phyloP scores from a whole-genome alignment of 2,888 invertebrate genomes.

The Smittia sp. region DNA sequence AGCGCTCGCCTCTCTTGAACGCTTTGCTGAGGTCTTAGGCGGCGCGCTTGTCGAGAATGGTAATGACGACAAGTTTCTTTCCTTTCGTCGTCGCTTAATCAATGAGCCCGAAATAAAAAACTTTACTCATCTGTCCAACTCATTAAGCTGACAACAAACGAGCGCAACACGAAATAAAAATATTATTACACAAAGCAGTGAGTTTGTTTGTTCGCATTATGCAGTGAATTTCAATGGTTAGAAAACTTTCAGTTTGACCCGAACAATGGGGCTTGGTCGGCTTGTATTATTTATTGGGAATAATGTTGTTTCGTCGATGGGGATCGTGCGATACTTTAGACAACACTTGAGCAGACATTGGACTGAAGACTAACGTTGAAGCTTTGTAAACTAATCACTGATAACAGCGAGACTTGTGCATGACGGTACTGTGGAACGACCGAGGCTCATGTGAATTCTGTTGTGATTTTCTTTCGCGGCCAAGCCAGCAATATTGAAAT shows the following conservation, averaged over 20 bases:
- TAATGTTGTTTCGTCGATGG: neutral
- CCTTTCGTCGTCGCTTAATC: neutral
- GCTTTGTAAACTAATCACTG: no score
- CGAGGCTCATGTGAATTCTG: neutral
- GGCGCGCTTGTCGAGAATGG: neutral
- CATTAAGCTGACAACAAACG: neutral
- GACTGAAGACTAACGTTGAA: no score
- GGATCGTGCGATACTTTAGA: no score
- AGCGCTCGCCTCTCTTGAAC: neutral
- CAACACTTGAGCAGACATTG: no score
- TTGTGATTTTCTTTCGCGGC: neutral
- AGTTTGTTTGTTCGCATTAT: conserved; percentile 15
- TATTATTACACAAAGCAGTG: neutral
- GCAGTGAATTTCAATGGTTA: conserved; percentile 18
- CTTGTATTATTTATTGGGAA: conserved; percentile 23
- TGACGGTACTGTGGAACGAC: no score
- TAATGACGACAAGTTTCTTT: neutral
- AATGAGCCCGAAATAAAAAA: neutral
- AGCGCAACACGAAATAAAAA: conserved; percentile 2
- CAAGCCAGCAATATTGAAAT: neutral
- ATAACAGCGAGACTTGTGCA: no score
- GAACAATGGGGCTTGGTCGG: conserved; percentile 17
- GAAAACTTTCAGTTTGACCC: neutral
- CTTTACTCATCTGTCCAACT: neutral
- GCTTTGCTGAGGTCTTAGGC: neutral